Base-by-base conservation (phyloP, 2,113 vertebrate genomes). In the Ardeotis arabs region DNA sequence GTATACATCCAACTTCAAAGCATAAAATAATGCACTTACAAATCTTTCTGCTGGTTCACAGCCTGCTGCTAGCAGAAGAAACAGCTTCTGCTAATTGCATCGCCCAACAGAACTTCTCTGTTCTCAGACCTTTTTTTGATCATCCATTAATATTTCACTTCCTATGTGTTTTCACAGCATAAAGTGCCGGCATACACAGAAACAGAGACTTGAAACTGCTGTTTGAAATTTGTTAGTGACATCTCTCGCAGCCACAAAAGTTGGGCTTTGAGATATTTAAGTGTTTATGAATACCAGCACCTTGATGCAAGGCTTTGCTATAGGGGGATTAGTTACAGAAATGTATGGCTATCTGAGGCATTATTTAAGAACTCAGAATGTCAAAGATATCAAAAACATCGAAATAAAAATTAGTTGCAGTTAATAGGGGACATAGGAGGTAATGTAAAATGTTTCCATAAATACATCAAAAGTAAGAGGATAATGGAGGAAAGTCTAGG, bases 161-260 rank as follows among this genome's bases (percentile, higher is more conserved):
- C 33, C 45, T 41, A 19, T 33, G 25, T 50, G 49, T 59, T 81
- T 69, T 80, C 41, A 73, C 28, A 83, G 19, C 29, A 27, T 35
- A 58, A 91, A 95, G n/a, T 87, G 85, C 29, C 63, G 73, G 28
- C 12, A 17, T 2, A 45, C 27, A 82, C 52, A 68, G 41, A 74
- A 91, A 89, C 6, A n/a, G 81, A 69, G 18, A 75, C 66, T 91
- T 87, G 67, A 96, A 96, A 84, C 69, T 64, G 49, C 75, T 60
- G 25, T 56, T 79, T 70, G 31, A 66, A 70, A 45, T 69, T 80
- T 3, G 4, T 79, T 63, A 50, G 21, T 22, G 62, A 9, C 35
- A 73, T 29, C 33, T 84, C 47, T 70, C 14, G 11, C 31, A 72
- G 47, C 44, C 44, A 79, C 28, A n/a, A 27, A 75, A 45, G 24